Conservation (phyloP, 35 echinoderm and acorn worm species). For the Holothuria glaberrima region DNA sequence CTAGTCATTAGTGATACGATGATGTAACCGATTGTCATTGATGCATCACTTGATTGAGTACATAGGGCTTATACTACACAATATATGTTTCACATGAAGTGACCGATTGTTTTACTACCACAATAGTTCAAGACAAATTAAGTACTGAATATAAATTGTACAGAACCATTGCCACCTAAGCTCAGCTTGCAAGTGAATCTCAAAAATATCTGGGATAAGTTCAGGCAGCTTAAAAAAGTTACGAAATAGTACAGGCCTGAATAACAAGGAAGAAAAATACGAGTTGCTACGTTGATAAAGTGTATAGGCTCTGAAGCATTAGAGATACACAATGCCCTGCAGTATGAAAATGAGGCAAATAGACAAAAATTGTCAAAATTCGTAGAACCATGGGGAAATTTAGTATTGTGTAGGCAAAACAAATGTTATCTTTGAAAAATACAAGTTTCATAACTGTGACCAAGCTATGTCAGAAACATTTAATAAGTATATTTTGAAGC, state of each 20-base stretch:
- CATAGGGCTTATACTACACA: neutral
- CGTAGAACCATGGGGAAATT: constrained; percentile 58
- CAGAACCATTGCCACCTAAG: constrained; percentile 5
- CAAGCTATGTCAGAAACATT: constrained; percentile 58
- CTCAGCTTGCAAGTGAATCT: constrained; percentile 59
- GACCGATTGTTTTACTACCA: neutral
- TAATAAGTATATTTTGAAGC: constrained; percentile 61
- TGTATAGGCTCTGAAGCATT: constrained; percentile 71
- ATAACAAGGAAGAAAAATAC: constrained; percentile 23
- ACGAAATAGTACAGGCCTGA: constrained; percentile 55
- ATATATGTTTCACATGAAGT: too few relatives aligned
- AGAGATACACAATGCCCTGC: constrained; percentile 74
- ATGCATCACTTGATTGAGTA: neutral
- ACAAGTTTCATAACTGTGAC: constrained; percentile 72
- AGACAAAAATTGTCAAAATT: constrained; percentile 40
- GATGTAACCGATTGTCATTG: neutral
- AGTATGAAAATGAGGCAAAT: too few relatives aligned
- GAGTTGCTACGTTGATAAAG: constrained; percentile 75
- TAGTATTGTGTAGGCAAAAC: constrained; percentile 80
- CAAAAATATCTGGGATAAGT: constrained; percentile 78
- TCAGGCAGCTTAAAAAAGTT: constrained; percentile 79
- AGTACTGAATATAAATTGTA: neutral
- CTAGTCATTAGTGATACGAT: neutral
- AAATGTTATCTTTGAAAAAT: constrained; percentile 77
- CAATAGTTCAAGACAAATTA: neutral